Evolutionary conservation across 2,888 invertebrate genomes (phyloP).

Genomic region (Spilarctia lutea): DNA sequence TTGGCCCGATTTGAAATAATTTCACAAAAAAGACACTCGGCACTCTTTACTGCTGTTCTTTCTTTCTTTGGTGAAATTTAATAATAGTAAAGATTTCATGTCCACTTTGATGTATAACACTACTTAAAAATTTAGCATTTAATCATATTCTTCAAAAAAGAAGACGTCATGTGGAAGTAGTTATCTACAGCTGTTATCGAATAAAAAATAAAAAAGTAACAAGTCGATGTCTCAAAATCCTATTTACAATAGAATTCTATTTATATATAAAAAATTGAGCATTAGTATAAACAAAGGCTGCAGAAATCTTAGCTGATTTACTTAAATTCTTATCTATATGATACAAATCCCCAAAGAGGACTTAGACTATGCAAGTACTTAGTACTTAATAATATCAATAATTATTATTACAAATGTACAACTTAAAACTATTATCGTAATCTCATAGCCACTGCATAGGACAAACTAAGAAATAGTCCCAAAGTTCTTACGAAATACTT

Average conservation of each 20-base stretch:
- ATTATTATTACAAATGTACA: conserved; percentile 78
- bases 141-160: conserved; percentile 34
- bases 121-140: conserved; percentile 43
- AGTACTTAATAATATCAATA: conserved; percentile 79
- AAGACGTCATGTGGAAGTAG: conserved; percentile 38
- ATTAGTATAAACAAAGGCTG: conserved; percentile 81
- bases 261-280: conserved; percentile 81
- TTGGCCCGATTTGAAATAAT: conserved; percentile 44
- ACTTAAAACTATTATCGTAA: conserved; percentile 79
- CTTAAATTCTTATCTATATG: conserved; percentile 73
- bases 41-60: conserved; percentile 54
- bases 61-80: conserved; percentile 73
- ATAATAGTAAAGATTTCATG: conserved; percentile 45
- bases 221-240: conserved; percentile 68
- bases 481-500: conserved; percentile 74
- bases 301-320: conserved; percentile 71
- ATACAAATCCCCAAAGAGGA: conserved; percentile 66
- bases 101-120: conserved; percentile 46
- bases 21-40: conserved; percentile 44
- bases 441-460: conserved; percentile 84
- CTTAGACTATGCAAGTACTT: conserved; percentile 78
- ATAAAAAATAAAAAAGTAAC: conserved; percentile 53
- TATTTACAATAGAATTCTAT: conserved; percentile 71
- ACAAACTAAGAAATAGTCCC: conserved; percentile 64
- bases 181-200: conserved; percentile 38